Evolutionary conservation across 1,140 invertebrate genomes (phyloP), one percentile per base, ranked within the genome.

Genomic region (Phymastichus coffea): DNA sequence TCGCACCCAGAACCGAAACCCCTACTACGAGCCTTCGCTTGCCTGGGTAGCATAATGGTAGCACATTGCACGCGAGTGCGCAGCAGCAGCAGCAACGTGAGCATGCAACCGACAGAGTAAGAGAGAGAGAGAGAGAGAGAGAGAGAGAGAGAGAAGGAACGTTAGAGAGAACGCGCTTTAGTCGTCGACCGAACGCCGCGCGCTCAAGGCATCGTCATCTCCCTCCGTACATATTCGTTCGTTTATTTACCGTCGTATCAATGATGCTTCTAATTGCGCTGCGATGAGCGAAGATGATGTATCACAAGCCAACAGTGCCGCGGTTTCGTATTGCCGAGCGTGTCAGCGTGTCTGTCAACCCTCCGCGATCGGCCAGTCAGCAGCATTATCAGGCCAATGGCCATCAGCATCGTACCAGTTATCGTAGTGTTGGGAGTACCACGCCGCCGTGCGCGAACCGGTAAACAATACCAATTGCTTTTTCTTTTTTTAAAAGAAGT

Each of bases 251-350:
- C 28, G 28, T 7, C 12, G 28, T 12, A 33, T 33, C 6, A 6
- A 33, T 7, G 28, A 6, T 33, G 28, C 28, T 33, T 6, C 28
- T 33, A 12, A 6, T 12, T 6, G 6, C 28, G 28, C 28, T 33
- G 28, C 6, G 6, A 33, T 33, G 12, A 33, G 6, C 28, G 28
- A 55, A 43, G 20, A 79, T 78, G 76, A 78, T 80, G 67, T 80
- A 80, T 55, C 78, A 80, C 41, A 80, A 80, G 38, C 78, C 78
- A 7, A 80, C 78, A 40, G 71, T 73, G 22, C 78, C 78, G 47
- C 74, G 78, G 19, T 80, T 80, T 57, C 71, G 77, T 12, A 80
- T 79, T 49, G 76, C 78, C 0, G 78, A 80, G 46, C 65, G 78
- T 46, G 68, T 80, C 52, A 75, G 76, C 67, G 70, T 75, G 47